Base-by-base conservation (phyloP, 2,888 invertebrate genomes). In the Lathronympha strigana region DNA sequence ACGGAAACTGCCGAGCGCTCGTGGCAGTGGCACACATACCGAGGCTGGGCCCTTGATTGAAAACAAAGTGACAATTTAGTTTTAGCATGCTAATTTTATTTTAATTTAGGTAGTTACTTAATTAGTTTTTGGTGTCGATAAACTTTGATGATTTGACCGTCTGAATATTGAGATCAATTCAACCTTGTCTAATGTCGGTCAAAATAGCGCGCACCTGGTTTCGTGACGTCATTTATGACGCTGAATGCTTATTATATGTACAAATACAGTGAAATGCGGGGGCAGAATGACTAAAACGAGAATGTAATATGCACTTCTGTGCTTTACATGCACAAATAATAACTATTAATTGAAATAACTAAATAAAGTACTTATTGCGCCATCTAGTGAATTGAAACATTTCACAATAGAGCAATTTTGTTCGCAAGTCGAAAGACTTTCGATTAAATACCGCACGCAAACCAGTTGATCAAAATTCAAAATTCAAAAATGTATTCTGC, bases 1-100 rank as follows among this genome's bases (percentile, higher is more conserved):
- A 81, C 86, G 82, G 84, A 82, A 82, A 80, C 78, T 80, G 74
- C 67, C 79, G 79, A 79, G 70, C 78, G 77, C 72, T 79, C 81
- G 78, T 81, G 82, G 80, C 85, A 83, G 79, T 81, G 79, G 83
- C 82, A 79, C 72, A 73, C 74, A 66, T 61, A 55, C 51, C 66
- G 68, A 61, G 61, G 66, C 49, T 60, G 50, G 53, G 66, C 66
- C 66, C 66, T 66, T 66, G 66, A 66, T 66, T 66, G 60, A 54
- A 53, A 54, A 66, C 61, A 49, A 58, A 64, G 66, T 66, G 66
- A 66, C 66, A 66, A 58, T 64, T 64, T 58, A 53, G 58, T 64
- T 61, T 64, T 66, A 53, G 60, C 47, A 60, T 61, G 61, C 53
- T 38, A 61, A 66, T 61, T 61, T 54, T 43, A 43, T 21, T 43